phyloP scores from a whole-genome alignment of 2,888 invertebrate genomes.

The Eilema sororculum region DNA sequence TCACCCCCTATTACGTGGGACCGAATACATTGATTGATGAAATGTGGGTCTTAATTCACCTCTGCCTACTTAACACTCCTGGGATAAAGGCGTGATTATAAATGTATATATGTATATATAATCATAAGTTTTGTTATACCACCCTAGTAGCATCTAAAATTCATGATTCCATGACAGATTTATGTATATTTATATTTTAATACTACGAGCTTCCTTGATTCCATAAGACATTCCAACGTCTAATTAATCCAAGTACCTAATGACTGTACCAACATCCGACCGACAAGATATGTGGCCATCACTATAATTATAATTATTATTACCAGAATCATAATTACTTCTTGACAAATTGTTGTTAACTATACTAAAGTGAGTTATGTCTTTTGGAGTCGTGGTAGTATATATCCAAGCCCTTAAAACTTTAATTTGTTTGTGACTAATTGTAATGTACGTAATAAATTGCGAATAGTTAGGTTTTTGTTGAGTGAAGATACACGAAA shows the following conservation, averaged over 20 bases:
- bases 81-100: no score
- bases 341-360: conserved; percentile 49
- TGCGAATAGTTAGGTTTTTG: not conserved
- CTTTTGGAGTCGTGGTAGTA: conserved; percentile 20
- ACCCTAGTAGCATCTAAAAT: not conserved
- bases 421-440: conserved; percentile 6
- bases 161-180: no score
- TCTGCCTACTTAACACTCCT: no score
- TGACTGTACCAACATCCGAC: conserved; percentile 36
- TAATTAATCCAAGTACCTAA: conserved; percentile 48
- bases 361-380: conserved; percentile 43
- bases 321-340: conserved; percentile 47
- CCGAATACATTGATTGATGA: no score
- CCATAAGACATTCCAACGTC: conserved; percentile 50
- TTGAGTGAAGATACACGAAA: no score
- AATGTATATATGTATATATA: no score
- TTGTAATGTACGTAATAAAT: not conserved
- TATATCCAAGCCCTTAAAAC: conserved; percentile 16
- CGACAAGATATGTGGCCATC: conserved; percentile 44
- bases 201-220: conserved; percentile 36
- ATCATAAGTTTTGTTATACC: not conserved
- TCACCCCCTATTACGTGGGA: no score
- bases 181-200: conserved; percentile 20
- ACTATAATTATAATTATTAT: conserved; percentile 40
- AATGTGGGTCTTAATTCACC: no score